A percentile compares a stretch with the other conserved stretches of the same genome.
Evolutionary conservation across 2,888 invertebrate species (phyloP).

Genomic region (Netelia inedita): DNA sequence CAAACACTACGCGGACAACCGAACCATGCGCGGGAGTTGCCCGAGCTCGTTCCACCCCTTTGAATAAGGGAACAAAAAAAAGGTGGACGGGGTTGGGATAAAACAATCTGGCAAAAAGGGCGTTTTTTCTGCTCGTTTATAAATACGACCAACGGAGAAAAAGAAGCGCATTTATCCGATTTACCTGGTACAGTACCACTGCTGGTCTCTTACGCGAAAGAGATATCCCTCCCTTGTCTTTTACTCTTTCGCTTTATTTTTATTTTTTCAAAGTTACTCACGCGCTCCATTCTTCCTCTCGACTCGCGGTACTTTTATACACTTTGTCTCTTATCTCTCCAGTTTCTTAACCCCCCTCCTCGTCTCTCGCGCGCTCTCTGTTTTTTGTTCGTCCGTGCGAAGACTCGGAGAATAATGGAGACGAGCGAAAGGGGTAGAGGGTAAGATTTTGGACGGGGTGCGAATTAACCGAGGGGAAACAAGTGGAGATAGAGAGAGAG

Average conservation of each 20-base stretch:
- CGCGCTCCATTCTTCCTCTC: conserved; percentile 44
- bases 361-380: conserved; percentile 1
- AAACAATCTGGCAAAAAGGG: conserved; percentile 43
- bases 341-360: conserved; percentile 47
- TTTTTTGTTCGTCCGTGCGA: background rate
- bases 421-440: background rate
- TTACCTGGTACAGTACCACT: conserved; percentile 63
- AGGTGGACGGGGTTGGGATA: background rate
- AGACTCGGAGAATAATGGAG: conserved; percentile 44
- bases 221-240: conserved; percentile 35
- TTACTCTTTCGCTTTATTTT: conserved; percentile 39
- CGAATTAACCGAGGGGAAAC: background rate
- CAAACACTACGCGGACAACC: conserved; percentile 18
- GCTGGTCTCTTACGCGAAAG: conserved; percentile 36
- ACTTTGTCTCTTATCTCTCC: conserved; percentile 51
- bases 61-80: background rate
- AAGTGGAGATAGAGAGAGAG: conserved; percentile 27
- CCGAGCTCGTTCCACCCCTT: conserved; percentile 19
- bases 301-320: conserved; percentile 14
- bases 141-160: conserved; percentile 27
- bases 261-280: conserved; percentile 53
- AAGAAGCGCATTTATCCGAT: conserved; percentile 74
- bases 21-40: conserved; percentile 18
- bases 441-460: background rate
- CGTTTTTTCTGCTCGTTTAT: conserved; percentile 41